A percentile compares a stretch with the other conserved stretches of the same genome.
These are phyloP conservation scores for Dipodomys ordii DNA, from an alignment of 2,113 vertebrate genomes.

Conservation along the genomic window DNA sequence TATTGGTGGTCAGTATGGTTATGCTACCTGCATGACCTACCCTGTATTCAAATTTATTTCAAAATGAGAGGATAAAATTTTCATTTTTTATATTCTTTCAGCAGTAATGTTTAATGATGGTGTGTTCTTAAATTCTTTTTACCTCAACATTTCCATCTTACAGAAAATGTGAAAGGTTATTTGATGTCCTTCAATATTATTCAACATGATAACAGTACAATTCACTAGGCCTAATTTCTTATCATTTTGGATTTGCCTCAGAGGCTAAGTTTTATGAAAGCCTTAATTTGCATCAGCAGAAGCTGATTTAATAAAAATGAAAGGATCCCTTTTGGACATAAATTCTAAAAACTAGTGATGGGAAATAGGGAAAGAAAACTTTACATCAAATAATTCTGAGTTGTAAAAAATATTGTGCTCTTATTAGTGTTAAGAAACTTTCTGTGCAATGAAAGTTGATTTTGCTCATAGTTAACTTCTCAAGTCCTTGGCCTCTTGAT, in stretches of 20 bases:
- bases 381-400: not conserved
- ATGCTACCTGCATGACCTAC: not conserved
- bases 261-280: constrained; percentile 71
- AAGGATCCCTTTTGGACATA: constrained; percentile 59
- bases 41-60: constrained; percentile 2
- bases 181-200: constrained; percentile 65
- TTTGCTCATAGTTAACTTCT: not conserved
- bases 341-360: constrained; percentile 50
- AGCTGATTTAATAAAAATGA: constrained; percentile 73
- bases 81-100: constrained; percentile 28
- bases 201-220: constrained; percentile 54
- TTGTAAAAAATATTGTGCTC: not conserved
- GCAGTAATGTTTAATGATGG: not conserved
- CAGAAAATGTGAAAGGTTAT: constrained; percentile 51
- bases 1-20: not conserved
- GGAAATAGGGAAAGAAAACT: not conserved
- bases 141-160: constrained; percentile 44
- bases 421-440: constrained; percentile 9
- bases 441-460: not conserved
- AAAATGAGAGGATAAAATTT: not conserved
- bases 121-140: constrained; percentile 40
- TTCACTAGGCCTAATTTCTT: constrained; percentile 59
- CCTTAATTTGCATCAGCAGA: constrained; percentile 71
- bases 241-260: constrained; percentile 72
- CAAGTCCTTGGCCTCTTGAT: not conserved